These are phyloP conservation scores for Dicentrarchus labrax DNA, from an alignment of 2,113 vertebrate species.

Conservation along the genomic window DNA sequence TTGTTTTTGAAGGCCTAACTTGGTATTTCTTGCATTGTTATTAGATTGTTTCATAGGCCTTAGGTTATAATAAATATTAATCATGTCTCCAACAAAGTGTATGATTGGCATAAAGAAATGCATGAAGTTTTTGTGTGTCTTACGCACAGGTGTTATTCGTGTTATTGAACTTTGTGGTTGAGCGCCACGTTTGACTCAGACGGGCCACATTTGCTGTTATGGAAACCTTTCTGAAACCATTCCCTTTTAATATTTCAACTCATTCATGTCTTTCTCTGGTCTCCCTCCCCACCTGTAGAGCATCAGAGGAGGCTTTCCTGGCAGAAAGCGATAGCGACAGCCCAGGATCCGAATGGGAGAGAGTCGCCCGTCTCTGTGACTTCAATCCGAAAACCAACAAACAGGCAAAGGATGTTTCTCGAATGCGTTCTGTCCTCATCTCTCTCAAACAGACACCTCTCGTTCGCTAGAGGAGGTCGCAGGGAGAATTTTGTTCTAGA, in stretches of 20 bases:
- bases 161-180: slow-evolving; percentile 19
- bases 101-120: slow-evolving; percentile 42
- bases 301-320: slow-evolving; percentile 95
- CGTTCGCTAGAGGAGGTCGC: slow-evolving; percentile 86
- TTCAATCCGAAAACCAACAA: slow-evolving; percentile 99
- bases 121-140: slow-evolving; percentile 50
- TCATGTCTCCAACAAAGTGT: slow-evolving; percentile 1
- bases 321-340: slow-evolving; percentile 92
- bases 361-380: slow-evolving; percentile 97
- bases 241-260: neutral
- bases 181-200: slow-evolving; percentile 23
- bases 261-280: neutral
- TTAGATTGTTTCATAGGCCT: slow-evolving; percentile 1
- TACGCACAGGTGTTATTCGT: slow-evolving; percentile 12
- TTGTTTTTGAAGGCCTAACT: slow-evolving; percentile 12
- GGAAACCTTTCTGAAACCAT: neutral
- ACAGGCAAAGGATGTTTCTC: slow-evolving; percentile 97
- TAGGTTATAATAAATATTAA: neutral
- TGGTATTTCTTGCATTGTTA: neutral
- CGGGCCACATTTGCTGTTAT: slow-evolving; percentile 7
- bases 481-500: slow-evolving; percentile 28
- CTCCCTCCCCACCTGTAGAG: slow-evolving; percentile 79
- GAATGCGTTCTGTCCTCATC: slow-evolving; percentile 98
- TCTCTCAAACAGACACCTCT: slow-evolving; percentile 97
- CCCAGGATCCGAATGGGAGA: slow-evolving; percentile 95